Evolutionary conservation across 2,797 vertebrate species (phyloP).

Genomic region (Bradypodion pumilum): DNA sequence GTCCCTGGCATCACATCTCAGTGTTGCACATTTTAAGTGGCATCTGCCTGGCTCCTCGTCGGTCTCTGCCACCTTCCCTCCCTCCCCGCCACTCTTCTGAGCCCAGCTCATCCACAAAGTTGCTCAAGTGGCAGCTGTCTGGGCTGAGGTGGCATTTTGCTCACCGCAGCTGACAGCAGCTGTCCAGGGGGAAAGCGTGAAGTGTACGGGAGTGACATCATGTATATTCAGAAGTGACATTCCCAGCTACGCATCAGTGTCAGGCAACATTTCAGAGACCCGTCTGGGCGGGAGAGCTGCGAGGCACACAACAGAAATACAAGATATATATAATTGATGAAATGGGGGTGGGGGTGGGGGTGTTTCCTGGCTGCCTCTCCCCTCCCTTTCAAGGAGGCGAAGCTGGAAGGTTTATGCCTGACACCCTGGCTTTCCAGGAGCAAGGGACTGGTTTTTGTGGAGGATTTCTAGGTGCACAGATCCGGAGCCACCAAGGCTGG

Average conservation of each 20-base stretch:
- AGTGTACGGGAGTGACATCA: conserved; percentile 94
- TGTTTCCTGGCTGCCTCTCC: conserved; percentile 70
- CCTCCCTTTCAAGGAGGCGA: conserved; percentile 27
- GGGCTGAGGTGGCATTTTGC: conserved; percentile 89
- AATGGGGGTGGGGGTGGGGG: conserved; percentile 72
- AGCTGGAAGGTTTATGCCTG: background rate
- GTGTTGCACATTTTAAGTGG: conserved; percentile 78
- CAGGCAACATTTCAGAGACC: conserved; percentile 88
- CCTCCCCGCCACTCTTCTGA: conserved; percentile 36
- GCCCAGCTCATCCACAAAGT: conserved; percentile 83
- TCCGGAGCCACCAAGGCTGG: too few relatives aligned
- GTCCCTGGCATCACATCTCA: too few relatives aligned
- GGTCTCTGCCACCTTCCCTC: conserved; percentile 57
- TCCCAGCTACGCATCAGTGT: conserved; percentile 87
- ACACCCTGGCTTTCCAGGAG: background rate
- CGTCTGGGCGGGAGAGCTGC: conserved; percentile 81
- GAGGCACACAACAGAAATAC: conserved; percentile 75
- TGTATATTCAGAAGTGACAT: conserved; percentile 95
- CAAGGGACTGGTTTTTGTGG: background rate
- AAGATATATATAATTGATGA: conserved; percentile 79
- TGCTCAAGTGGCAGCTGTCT: conserved; percentile 94
- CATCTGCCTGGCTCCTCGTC: conserved; percentile 80
- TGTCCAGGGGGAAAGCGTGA: conserved; percentile 90
- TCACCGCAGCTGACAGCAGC: conserved; percentile 92
- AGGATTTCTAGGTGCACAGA: too few relatives aligned